phyloP scores from a whole-genome alignment of 2,113 vertebrate species.

The Grammomys dolichurus region DNA sequence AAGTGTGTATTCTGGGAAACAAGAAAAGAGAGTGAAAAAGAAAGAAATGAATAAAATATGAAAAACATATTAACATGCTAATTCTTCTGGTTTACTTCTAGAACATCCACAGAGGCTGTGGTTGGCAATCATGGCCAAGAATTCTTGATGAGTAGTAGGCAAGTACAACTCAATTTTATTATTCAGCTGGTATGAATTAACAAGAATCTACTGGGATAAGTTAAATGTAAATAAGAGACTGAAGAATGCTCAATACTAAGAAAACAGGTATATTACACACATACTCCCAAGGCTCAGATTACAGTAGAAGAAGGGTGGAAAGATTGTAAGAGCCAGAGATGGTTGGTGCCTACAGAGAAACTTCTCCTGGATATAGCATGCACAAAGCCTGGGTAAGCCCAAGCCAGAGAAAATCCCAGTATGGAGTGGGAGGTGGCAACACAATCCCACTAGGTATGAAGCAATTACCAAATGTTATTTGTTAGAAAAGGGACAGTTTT shows the following conservation, averaged over 20 bases:
- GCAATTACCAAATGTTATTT: neutral
- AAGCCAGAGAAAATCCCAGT: neutral
- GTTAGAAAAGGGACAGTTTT: neutral
- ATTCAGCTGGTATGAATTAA: neutral
- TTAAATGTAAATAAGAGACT: neutral
- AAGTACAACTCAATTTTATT: slow-evolving; percentile 22
- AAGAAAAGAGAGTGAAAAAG: neutral
- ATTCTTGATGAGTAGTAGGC: neutral
- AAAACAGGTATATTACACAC: neutral
- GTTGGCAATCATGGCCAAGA: neutral
- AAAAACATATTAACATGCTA: neutral
- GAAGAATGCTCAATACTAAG: neutral
- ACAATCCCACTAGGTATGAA: neutral
- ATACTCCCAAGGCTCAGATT: neutral
- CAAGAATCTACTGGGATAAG: neutral
- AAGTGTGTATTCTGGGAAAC: neutral
- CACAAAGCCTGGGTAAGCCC: neutral
- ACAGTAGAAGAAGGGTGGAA: neutral
- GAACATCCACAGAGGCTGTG: neutral
- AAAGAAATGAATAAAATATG: neutral
- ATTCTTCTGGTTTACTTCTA: neutral
- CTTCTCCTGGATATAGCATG: no score
- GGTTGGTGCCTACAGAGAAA: no score
- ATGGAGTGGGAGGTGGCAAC: neutral
- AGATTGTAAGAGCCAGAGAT: no score